These are phyloP conservation scores for Trichonephila clavipes DNA, from an alignment of 1,140 invertebrate species.

Conservation along the genomic window DNA sequence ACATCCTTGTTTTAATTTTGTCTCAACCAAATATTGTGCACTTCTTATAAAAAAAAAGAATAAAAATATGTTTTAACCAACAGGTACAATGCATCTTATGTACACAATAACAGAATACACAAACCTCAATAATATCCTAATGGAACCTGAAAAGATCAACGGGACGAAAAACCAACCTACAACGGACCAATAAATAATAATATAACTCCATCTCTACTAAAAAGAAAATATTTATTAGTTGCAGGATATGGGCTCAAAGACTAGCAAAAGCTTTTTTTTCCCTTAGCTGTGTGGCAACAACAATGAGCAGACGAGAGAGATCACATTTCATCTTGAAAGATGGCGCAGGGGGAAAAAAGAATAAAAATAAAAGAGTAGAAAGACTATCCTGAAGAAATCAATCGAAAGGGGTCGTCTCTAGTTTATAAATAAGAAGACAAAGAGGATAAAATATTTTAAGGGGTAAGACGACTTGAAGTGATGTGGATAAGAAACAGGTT, in stretches of 20 bases:
- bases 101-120: constrained; percentile 6
- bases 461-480: background rate
- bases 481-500: constrained; percentile 9
- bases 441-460: constrained; percentile 53
- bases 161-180: constrained; percentile 31
- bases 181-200: constrained; percentile 64
- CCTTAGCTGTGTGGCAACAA: constrained; percentile 48
- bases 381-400: constrained; percentile 57
- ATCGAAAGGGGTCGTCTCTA: constrained; percentile 28
- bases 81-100: background rate
- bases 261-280: constrained; percentile 59
- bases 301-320: constrained; percentile 71
- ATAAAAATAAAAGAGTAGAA: constrained; percentile 77
- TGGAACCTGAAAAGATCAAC: constrained; percentile 41
- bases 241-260: constrained; percentile 30
- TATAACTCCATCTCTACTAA: constrained; percentile 49
- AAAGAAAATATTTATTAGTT: constrained; percentile 75
- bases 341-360: constrained; percentile 37
- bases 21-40: too few species aligned
- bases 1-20: too few species aligned
- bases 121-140: constrained; percentile 45
- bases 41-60: too few species aligned
- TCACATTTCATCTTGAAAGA: constrained; percentile 74
- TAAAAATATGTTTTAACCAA: background rate
- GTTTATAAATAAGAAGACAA: constrained; percentile 56